Evolutionary conservation across 2,113 vertebrate genomes (phyloP), one percentile per base, ranked within the genome.

Genomic region (Indicator maculatus): DNA sequence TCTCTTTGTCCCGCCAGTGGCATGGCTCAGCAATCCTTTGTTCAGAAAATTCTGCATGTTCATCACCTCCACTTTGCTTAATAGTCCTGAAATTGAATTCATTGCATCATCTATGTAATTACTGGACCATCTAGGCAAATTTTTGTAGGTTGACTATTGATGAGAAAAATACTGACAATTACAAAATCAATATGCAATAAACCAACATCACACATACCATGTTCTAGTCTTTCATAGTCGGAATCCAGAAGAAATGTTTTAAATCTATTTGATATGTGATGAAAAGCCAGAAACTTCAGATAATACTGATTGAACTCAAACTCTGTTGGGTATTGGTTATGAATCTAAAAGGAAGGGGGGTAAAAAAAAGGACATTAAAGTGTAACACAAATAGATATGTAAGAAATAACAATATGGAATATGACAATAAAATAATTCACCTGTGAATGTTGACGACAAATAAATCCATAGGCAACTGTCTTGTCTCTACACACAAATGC

Each of bases 291-390:
- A 97, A 99, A 99, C 98, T 99, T 99, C 96, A 99, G 97, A 97
- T 99, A 99, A 98, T 99, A 98, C 71, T 99, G 99, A 98, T 99
- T 99, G 97, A 99, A 99, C 98, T 99, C 99, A 98, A 99, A 99
- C 96, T 99, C 99, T 69, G 98, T 97, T 88, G 99, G 99, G 97
- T 98, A 98, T 87, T 99, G 99, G 95, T 98, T 98, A 97, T 99
- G 98, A 97, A 99, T 97, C 99, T 99, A 97, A 97, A 97, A 90
- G 74, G 53, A 85, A 19, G 45, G 24, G 41, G 2, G 11, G 1
- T n/a, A 20, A 58, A 47, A 70, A 61, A 71, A n/a, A 53, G 65
- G 52, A 77, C 61, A 76, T 76, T 94, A 53, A 85, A 38, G 56
- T 81, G 84, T 44, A 92, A 86, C 56, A 90, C 52, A 72, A 94